Evolutionary conservation across 2,113 vertebrate genomes (phyloP).

Genomic region (Dascyllus trimaculatus): DNA sequence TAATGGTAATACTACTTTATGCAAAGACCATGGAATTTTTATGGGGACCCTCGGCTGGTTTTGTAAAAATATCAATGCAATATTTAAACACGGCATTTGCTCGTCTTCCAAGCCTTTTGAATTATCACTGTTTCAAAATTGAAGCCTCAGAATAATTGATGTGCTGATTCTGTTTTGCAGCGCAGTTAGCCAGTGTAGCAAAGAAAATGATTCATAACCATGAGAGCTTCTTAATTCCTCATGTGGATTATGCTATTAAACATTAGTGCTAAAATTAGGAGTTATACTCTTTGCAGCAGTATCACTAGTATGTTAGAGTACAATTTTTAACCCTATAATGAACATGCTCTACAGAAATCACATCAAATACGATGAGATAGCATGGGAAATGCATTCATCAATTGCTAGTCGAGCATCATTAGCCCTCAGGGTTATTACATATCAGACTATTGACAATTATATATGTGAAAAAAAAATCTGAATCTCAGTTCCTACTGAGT

Average conservation of each 20-base stretch:
- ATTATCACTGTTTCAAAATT: conserved; percentile 11
- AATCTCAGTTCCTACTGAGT: conserved; percentile 22
- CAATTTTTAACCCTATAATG: not conserved
- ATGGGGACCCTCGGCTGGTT: not conserved
- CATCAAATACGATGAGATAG: not conserved
- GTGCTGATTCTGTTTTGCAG: conserved; percentile 1
- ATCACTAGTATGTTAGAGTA: not conserved
- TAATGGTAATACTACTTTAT: not conserved
- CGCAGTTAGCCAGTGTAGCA: not conserved
- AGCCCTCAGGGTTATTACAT: not conserved
- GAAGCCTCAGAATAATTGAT: not conserved
- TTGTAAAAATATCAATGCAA: not conserved
- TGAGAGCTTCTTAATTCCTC: not conserved
- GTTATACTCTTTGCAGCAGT: not conserved
- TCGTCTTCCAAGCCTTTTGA: not conserved
- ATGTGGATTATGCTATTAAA: not conserved
- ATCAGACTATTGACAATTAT: conserved; percentile 25
- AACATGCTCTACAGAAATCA: not conserved
- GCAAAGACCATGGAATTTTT: not conserved
- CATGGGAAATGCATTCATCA: not conserved
- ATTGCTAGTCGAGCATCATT: not conserved
- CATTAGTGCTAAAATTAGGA: not conserved
- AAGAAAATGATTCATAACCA: conserved; percentile 8
- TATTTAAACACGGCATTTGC: not conserved
- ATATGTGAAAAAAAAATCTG: conserved; percentile 9